Base-by-base conservation (phyloP, 2,888 invertebrate species). In the Euplexia lucipara region DNA sequence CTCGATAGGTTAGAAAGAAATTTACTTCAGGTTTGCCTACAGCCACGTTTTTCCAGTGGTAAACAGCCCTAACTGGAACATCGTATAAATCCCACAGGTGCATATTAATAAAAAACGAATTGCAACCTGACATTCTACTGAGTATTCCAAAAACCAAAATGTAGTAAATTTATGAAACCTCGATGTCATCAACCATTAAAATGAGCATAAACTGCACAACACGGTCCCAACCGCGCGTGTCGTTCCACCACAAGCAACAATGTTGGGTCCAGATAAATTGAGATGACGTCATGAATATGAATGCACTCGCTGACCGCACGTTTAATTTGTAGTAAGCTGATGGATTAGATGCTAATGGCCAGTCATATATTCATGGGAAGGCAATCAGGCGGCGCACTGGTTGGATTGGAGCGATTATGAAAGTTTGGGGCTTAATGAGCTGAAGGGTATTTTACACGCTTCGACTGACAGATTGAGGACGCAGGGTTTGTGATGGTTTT, bases 201-300 rank as follows among this genome's bases (percentile, higher is more conserved):
- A 35, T 44, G 16, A 63, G 70, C 35, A 61, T 56, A 39, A 44
- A 57, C 37, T 48, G 9, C 37, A 56, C n/a, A 52, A 44, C 39
- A 42, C 16, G 26, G 6, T 39, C 5, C 22, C 41, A 59, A 59
- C 44, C 26, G 10, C 41, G 42, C 52, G 20, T 53, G 47, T 44
- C 26, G 41, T 41, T 12, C 2, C 18, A 48, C 44, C 60, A 32
- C 22, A n/a, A 41, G 10, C 51, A 47, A 41, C 16, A 32, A 42
- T 56, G 35, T 66, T 51, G 44, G 16, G 12, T 12, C 42, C 30
- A 41, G 39, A 53, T 65, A 78, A 60, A 62, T 53, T 57, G 49
- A 48, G 37, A 20, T 44, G 14, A 48, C 22, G 30, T 65, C 75
- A 75, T 75, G 60, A 78, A 78, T 63, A 75, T 73, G 48, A 69